These are phyloP conservation scores for Enoplosus armatus DNA, from an alignment of 2,797 vertebrate species.

Conservation along the genomic window DNA sequence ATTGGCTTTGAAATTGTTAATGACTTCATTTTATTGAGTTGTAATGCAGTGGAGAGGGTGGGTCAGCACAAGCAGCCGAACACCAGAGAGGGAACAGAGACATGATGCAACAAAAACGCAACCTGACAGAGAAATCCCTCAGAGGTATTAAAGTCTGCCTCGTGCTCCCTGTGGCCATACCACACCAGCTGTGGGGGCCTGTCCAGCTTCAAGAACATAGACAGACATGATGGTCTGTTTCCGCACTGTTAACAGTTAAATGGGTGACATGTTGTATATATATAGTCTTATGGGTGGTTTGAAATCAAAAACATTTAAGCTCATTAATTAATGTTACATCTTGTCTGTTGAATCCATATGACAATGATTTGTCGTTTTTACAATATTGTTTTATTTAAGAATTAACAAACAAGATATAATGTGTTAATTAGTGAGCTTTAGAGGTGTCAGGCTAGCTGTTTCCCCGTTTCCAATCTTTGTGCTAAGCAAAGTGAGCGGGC, in stretches of 20 bases:
- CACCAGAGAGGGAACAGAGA: slow-evolving; percentile 53
- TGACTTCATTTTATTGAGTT: slow-evolving; percentile 41
- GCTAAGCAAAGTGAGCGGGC: no score
- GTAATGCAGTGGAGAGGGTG: slow-evolving; percentile 34
- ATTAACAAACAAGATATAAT: background rate
- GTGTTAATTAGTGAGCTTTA: background rate
- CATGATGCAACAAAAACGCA: slow-evolving; percentile 80
- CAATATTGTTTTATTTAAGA: background rate
- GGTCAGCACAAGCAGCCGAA: slow-evolving; percentile 49
- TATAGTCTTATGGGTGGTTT: background rate
- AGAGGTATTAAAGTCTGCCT: slow-evolving; percentile 46
- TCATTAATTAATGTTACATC: background rate
- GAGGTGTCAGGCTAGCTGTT: background rate
- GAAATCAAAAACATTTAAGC: background rate
- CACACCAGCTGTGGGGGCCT: slow-evolving; percentile 32
- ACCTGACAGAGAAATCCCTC: slow-evolving; percentile 71
- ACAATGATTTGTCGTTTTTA: background rate
- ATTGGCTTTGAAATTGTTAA: slow-evolving; percentile 53
- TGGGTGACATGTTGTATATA: background rate
- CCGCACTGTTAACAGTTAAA: slow-evolving; percentile 12
- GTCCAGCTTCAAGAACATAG: slow-evolving; percentile 6
- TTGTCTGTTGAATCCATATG: background rate
- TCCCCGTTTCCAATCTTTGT: background rate
- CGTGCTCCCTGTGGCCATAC: slow-evolving; percentile 54
- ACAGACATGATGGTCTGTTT: slow-evolving; percentile 31